Evolutionary conservation across 2,113 vertebrate genomes (phyloP), one percentile per base, ranked within the genome.

Genomic region (Chitala chitala): DNA sequence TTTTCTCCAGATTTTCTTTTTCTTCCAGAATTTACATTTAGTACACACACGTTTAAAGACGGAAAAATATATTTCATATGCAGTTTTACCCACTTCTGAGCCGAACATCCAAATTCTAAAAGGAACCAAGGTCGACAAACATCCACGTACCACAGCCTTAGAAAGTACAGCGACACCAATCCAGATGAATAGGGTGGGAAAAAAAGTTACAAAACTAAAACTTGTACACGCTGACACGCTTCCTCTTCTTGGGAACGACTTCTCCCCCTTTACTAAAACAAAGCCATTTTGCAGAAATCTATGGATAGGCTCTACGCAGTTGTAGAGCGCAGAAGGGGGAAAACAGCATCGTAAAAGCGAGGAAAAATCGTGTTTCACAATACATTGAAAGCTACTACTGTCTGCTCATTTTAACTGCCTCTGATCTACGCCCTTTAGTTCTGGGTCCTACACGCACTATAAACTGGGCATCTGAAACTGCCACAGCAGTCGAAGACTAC

Each of bases 121-220:
- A 10, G 66, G 36, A 77, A 54, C 51, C 44, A 40, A 33, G 29
- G 42, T 46, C 71, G 59, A 24, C 70, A 76, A 75, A 71, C 82
- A 83, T 83, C 54, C 65, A 81, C 75, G 72, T 75, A 70, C 72
- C 78, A 76, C 40, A 76, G 73, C 56, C 58, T 44, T 38, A 77
- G 77, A 80, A 76, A 51, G 72, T 77, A 78, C 71, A 73, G 69
- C 61, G 55, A 75, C 69, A 58, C 26, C 40, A 50, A 75, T 79
- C 77, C 82, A 75, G 59, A 31, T 40, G 31, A 63, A 76, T 56
- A 76, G 66, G 50, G 42, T 69, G 69, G 70, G 44, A 48, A 22
- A 71, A 42, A 71, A 75, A 83, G 77, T 81, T 74, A 77, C 44
- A 74, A 83, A 84, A 77, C 22, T 74, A 42, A 75, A 80, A 81